Percentiles rank a stretch among this genome's conserved stretches.
These are phyloP conservation scores for Rhingia rostrata DNA, from an alignment of 2,888 invertebrate species.

Conservation along the genomic window DNA sequence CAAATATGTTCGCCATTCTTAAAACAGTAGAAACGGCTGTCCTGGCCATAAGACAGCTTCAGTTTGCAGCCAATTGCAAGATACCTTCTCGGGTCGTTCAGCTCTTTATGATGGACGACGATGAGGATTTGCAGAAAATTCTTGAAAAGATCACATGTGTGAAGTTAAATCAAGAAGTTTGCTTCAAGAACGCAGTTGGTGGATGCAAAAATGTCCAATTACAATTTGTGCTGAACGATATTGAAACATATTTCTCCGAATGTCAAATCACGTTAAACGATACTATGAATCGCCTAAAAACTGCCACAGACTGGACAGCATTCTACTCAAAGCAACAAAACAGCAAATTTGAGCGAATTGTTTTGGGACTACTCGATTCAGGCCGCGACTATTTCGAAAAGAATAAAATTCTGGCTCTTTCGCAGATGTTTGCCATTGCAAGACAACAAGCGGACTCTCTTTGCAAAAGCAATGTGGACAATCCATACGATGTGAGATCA, in stretches of 20 bases:
- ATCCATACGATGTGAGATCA: conserved; percentile 36
- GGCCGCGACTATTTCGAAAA: conserved; percentile 43
- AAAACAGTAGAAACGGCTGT: conserved; percentile 26
- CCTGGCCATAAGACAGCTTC: conserved; percentile 41
- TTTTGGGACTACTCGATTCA: conserved; percentile 8
- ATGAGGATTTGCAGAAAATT: conserved; percentile 45
- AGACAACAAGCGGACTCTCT: conserved; percentile 52
- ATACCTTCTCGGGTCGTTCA: conserved; percentile 68
- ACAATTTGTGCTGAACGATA: conserved; percentile 31
- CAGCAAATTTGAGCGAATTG: conserved; percentile 28
- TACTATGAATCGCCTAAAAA: conserved; percentile 5
- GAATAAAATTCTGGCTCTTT: conserved; percentile 40
- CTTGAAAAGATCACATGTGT: conserved; percentile 39
- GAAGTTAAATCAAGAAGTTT: conserved; percentile 15
- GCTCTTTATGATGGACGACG: conserved; percentile 70
- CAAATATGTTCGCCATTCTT: conserved; percentile 7
- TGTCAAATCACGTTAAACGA: conserved; percentile 40
- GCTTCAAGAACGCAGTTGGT: conserved; percentile 34
- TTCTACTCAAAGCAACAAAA: conserved; percentile 36
- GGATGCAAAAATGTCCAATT: conserved; percentile 25
- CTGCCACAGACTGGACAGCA: conserved; percentile 48
- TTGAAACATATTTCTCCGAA: conserved; percentile 38
- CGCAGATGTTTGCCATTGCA: conserved; percentile 39
- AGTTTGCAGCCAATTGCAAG: conserved; percentile 46
- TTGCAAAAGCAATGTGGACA: conserved; percentile 34